Evolutionary conservation across 2,113 vertebrate genomes (phyloP).

Genomic region (Brachirus orientalis): DNA sequence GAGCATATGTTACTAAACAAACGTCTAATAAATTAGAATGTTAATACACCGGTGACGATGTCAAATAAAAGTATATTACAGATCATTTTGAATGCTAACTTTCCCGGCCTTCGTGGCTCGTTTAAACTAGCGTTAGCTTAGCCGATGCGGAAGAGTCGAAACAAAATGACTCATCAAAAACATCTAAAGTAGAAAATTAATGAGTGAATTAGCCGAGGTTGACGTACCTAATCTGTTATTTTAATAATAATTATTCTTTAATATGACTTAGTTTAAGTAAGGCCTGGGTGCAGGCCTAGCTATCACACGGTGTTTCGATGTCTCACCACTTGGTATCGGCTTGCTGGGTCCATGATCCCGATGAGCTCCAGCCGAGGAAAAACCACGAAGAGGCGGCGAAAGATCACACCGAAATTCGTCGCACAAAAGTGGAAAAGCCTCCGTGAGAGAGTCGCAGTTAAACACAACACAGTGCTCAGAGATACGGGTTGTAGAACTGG

Average conservation of each 20-base stretch:
- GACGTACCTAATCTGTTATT: too few species aligned
- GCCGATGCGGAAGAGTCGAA: slow-evolving; percentile 56
- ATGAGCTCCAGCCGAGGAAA: slow-evolving; percentile 43
- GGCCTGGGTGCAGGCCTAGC: slow-evolving; percentile 3
- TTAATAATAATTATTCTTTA: too few species aligned
- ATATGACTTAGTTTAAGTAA: too few species aligned
- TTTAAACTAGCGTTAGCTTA: slow-evolving; percentile 34
- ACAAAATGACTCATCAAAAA: neutral
- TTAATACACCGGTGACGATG: too few species aligned
- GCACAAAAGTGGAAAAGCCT: neutral
- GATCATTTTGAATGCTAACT: neutral
- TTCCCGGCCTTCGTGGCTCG: neutral
- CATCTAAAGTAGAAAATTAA: neutral
- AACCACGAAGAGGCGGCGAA: neutral
- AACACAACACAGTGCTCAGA: neutral
- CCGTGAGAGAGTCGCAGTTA: neutral
- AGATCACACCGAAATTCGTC: too few species aligned
- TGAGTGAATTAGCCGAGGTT: too few species aligned
- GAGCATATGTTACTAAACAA: too few species aligned
- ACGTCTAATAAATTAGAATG: too few species aligned
- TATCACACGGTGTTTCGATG: neutral
- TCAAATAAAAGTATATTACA: neutral
- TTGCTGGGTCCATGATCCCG: slow-evolving; percentile 71
- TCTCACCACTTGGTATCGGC: slow-evolving; percentile 79
- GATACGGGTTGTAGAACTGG: neutral